Base-by-base conservation (phyloP, 1,140 invertebrate species). In the Neodiprion lecontei region DNA sequence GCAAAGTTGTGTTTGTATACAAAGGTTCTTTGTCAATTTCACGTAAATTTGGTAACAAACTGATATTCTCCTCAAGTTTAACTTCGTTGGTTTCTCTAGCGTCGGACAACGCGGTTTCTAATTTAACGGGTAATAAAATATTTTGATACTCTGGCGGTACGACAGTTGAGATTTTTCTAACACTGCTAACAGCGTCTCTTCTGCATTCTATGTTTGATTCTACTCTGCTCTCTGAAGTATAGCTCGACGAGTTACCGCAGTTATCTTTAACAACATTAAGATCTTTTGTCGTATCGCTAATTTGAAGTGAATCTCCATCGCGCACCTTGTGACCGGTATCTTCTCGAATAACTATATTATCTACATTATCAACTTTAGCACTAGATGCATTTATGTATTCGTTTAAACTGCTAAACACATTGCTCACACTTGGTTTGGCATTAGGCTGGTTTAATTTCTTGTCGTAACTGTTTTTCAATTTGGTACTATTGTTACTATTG, bases 401-500 rank as follows among this genome's bases (percentile, higher is more conserved):
- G 67, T 91, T 91, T n/a, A 92, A 84, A 79, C 91, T 92, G 76
- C 89, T 91, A 78, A 92, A 92, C 40, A 92, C 91, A 81, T 92
- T 91, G 67, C 89, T 90, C 21, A 90, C 89, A 48, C 88, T 90
- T 75, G 90, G 90, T 72, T 90, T 90, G 1, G 83, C 78, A 74
- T 84, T 86, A 10, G 84, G 78, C 48, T 88, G 87, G 69, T 87
- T 88, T 28, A 87, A 74, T 71, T 85, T 87, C 47, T 87, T 87
- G 49, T 85, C 85, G 14, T 87, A 88, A 76, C 82, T 87, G 65
- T 86, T 87, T 12, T 82, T 80, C 23, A 82, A 75, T 67, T 83
- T 83, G n/a, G 76, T 70, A 61, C 75, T 75, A 12, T 14, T 12
- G 9, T 53, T 53, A 21, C 17, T 21, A 21, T 21, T 21, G 17